Evolutionary conservation across 2,888 invertebrate species (phyloP), one percentile per base, ranked within the genome.

Genomic region (Cinara cedri): DNA sequence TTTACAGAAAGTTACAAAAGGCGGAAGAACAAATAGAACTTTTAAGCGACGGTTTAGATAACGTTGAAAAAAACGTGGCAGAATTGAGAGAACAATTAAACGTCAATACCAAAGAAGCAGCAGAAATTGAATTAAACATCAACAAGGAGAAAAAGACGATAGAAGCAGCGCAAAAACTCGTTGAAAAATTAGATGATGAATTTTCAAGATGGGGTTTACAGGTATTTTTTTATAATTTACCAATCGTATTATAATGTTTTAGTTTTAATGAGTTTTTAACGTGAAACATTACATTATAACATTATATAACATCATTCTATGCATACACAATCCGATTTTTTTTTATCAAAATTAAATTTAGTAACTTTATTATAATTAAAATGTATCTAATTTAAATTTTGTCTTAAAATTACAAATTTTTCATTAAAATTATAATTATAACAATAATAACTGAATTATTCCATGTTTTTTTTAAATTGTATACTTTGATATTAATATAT

Each of bases 51-150:
- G 95, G 94, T 0, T 86, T 96, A 76, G 89, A 89, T 78, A 91
- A 91, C 78, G 96, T 96, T 1, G 95, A 96, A 84, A 90, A 91
- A 82, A 90, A 92, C 24, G 96, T 96, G 0, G 89, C 91, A 0
- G 89, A 92, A 81, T 86, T 96, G 54, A 92, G 95, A 83, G 89
- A 89, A 74, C 91, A 93, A 84, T 87, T 96, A 8, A 93, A 97
- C 71, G 91, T 90, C 51, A 93, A 94, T 85, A 95, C 98, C 1
- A 93, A 95, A 83, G 98, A 98, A 86, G 98, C 97, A 0, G 97
- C 98, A 1, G 92, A 94, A 83, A 89, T 97, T 55, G 96, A 97
- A 86, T 90, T 96, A 74, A 91, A 91, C 83, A 87, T 98, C 44
- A 90, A 90, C 72, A 90, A 90, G 83, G 93, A 94, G 1, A 90